Base-by-base conservation (phyloP, 2,797 vertebrate genomes). In the Todus mexicanus region DNA sequence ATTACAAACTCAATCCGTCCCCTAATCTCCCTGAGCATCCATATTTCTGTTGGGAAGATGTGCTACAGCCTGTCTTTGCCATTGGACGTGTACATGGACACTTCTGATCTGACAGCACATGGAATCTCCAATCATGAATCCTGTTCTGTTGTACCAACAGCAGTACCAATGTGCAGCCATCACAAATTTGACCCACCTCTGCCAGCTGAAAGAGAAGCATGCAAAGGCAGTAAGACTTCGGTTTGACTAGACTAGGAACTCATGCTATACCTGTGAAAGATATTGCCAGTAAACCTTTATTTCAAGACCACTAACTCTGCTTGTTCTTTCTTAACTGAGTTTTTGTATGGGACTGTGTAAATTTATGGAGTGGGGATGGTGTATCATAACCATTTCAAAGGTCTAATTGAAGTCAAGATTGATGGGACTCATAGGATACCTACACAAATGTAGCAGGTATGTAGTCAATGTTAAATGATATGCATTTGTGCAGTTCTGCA, bases 311-410 rank as follows among this genome's bases (percentile, higher is more conserved):
- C 7, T 68, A 50, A 72, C 26, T 84, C 57, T 33, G 11, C 78
- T 77, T 3, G 1, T 57, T 86, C 75, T 51, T 64, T 95, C 51
- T 84, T 68, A 71, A 75, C 26, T 50, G 57, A 74, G 59, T 66
- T 95, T 95, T 87, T 56, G 11, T 43, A 31, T 25, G 48, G 72
- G 70, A 71, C 63, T 93, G 4, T 70, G 71, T 90, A 75, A 91
- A 84, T 48, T 50, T 92, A 51, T 71, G 50, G 64, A 60, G 72
- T 61, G 0, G 1, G 56, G 72, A 61, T 38, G 54, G 74, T 89
- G 37, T 77, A 80, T 71, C 50, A n/a, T 8, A 82, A 93, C 87
- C 95, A 61, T 93, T 95, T 95, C 94, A 84, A 87, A 95, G 73
- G 91, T 26, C 84, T 92, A 69, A 91, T 6, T 95, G 93, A 93